phyloP scores from a whole-genome alignment of 2,888 invertebrate genomes.

The Halocaridina rubra region DNA sequence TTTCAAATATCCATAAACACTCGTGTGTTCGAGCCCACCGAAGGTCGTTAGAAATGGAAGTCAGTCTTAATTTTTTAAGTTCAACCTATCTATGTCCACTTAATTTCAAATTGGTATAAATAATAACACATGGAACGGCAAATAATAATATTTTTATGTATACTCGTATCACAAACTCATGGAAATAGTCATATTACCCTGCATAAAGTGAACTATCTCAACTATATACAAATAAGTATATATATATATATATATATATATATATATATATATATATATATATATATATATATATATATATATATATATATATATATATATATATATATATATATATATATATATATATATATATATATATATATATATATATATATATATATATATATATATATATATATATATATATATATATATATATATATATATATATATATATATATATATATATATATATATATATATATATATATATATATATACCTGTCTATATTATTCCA shows the following conservation, averaged over 20 bases:
- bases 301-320: neutral
- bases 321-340: neutral
- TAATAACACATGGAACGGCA: too few species aligned
- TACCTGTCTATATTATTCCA: neutral
- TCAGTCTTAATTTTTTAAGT: too few species aligned
- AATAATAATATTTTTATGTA: neutral
- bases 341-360: slow-evolving; percentile 7
- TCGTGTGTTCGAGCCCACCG: too few species aligned
- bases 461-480: slow-evolving; percentile 20
- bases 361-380: slow-evolving; percentile 14
- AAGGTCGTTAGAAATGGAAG: too few species aligned
- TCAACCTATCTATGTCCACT: too few species aligned
- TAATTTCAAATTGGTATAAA: too few species aligned
- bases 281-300: neutral
- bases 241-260: neutral
- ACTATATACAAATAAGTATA: neutral
- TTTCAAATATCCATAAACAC: too few species aligned
- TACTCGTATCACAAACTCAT: neutral
- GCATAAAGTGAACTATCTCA: neutral
- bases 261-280: neutral
- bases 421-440: slow-evolving; percentile 10
- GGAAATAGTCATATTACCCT: neutral
- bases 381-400: slow-evolving; percentile 14
- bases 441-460: slow-evolving; percentile 36
- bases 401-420: slow-evolving; percentile 5